Evolutionary conservation across 2,888 invertebrate species (phyloP).

Genomic region (Zootermopsis nevadensis): DNA sequence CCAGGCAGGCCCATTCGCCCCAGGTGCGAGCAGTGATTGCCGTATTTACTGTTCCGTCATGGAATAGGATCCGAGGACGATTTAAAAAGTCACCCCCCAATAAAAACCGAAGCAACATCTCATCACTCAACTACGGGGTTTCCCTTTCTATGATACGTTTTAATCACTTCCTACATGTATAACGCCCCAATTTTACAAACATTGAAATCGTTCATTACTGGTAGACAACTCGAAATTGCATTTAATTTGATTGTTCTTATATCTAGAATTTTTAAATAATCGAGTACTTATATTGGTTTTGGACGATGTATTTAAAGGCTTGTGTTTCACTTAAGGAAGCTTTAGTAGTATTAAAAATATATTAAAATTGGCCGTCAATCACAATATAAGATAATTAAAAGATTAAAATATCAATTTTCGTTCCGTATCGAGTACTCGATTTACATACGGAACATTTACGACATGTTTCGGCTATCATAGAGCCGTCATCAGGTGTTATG

Average conservation of each 20-base stretch:
- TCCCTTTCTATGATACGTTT: background rate
- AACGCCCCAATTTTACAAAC: background rate
- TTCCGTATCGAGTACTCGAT: too few species aligned
- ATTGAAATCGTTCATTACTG: background rate
- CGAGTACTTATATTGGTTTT: too few species aligned
- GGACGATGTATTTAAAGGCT: too few species aligned
- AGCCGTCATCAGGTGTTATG: too few species aligned
- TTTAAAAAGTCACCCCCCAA: constrained; percentile 25
- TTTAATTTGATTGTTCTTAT: background rate
- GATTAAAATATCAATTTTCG: too few species aligned
- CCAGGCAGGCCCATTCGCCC: background rate
- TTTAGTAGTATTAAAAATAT: too few species aligned
- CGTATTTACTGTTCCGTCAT: constrained; percentile 31
- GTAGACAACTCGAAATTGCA: background rate
- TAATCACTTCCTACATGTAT: constrained; percentile 24
- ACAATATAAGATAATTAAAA: too few species aligned
- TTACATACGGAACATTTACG: too few species aligned
- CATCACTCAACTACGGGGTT: constrained; percentile 14
- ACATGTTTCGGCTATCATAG: too few species aligned
- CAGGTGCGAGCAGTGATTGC: constrained; percentile 36
- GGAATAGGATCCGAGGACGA: background rate
- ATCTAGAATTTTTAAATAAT: background rate
- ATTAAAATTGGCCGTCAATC: too few species aligned
- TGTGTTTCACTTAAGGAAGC: too few species aligned
- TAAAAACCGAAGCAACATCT: constrained; percentile 24